A percentile compares a stretch with the other conserved stretches of the same genome.
Conservation (phyloP, 2,888 invertebrate species). For the Beris chalybata region DNA sequence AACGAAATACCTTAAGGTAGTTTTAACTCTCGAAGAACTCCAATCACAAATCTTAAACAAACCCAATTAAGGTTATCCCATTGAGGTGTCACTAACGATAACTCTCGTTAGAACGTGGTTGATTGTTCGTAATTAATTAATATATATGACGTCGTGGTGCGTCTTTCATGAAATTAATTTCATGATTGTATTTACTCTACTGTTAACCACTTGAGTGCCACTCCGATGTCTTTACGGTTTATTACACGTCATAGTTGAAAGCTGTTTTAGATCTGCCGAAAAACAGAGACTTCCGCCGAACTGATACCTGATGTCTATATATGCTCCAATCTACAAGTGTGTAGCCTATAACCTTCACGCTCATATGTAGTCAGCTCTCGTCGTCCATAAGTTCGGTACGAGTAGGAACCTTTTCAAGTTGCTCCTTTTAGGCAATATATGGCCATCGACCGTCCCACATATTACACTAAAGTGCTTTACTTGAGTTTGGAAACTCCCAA, state of each 20-base stretch:
- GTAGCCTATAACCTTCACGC: too few relatives aligned
- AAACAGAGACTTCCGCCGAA: too few relatives aligned
- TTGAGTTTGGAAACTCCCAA: slow-evolving; percentile 7
- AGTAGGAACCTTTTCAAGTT: slow-evolving; percentile 19
- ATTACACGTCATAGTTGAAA: slow-evolving; percentile 22
- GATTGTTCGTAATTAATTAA: slow-evolving; percentile 33
- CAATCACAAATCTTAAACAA: slow-evolving; percentile 6
- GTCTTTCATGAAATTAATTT: slow-evolving; percentile 27
- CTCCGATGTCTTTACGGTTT: slow-evolving; percentile 16
- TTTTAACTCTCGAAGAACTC: neutral
- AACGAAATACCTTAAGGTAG: too few relatives aligned
- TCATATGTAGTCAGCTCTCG: too few relatives aligned
- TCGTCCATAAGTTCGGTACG: neutral
- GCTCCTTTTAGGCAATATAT: slow-evolving; percentile 12
- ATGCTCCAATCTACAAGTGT: too few relatives aligned
- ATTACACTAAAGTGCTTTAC: slow-evolving; percentile 9
- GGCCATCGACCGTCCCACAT: slow-evolving; percentile 9
- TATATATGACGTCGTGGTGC: neutral
- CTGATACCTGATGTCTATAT: too few relatives aligned
- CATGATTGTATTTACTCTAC: slow-evolving; percentile 19
- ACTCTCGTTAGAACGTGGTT: slow-evolving; percentile 24
- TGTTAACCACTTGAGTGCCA: slow-evolving; percentile 13
- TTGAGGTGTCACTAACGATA: slow-evolving; percentile 34
- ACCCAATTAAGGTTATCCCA: slow-evolving; percentile 28
- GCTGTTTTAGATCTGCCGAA: slow-evolving; percentile 6